phyloP scores from a whole-genome alignment of 2,797 vertebrate species.

The Enteromius argenteus region DNA sequence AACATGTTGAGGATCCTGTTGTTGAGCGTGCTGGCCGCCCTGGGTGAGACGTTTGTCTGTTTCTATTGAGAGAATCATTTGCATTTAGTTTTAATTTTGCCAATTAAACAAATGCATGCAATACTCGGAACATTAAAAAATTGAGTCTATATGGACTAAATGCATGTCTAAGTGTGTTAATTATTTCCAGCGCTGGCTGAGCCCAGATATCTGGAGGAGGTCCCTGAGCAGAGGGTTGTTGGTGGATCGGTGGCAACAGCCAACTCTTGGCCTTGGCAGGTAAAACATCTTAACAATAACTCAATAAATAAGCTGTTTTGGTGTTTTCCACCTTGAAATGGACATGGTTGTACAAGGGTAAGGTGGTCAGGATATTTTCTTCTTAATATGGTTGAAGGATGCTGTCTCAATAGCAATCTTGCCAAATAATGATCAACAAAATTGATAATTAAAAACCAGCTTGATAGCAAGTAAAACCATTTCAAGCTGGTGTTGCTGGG shows the following conservation, averaged over 20 bases:
- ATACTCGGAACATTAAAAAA: background rate
- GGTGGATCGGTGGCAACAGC: slow-evolving; percentile 75
- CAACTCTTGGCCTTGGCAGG: slow-evolving; percentile 84
- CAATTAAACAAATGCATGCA: background rate
- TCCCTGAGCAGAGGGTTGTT: slow-evolving; percentile 70
- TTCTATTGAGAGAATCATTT: background rate
- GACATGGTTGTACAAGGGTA: background rate
- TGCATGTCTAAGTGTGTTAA: slow-evolving; percentile 31
- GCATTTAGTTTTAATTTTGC: background rate
- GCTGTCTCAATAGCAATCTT: too few relatives aligned
- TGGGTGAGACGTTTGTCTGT: slow-evolving; percentile 69
- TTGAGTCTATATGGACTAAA: background rate
- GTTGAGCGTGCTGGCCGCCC: slow-evolving; percentile 73
- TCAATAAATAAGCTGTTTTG: background rate
- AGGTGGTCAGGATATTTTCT: background rate
- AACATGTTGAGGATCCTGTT: slow-evolving; percentile 77
- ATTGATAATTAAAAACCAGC: background rate
- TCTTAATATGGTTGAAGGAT: background rate
- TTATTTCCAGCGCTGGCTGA: slow-evolving; percentile 72
- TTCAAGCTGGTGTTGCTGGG: too few relatives aligned
- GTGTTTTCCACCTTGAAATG: background rate
- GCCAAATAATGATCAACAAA: too few relatives aligned
- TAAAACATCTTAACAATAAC: slow-evolving; percentile 51
- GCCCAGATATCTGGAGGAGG: slow-evolving; percentile 76
- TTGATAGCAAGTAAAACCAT: too few relatives aligned